Conservation (phyloP, 2,888 invertebrate genomes). For the Leptopilina syphax region DNA sequence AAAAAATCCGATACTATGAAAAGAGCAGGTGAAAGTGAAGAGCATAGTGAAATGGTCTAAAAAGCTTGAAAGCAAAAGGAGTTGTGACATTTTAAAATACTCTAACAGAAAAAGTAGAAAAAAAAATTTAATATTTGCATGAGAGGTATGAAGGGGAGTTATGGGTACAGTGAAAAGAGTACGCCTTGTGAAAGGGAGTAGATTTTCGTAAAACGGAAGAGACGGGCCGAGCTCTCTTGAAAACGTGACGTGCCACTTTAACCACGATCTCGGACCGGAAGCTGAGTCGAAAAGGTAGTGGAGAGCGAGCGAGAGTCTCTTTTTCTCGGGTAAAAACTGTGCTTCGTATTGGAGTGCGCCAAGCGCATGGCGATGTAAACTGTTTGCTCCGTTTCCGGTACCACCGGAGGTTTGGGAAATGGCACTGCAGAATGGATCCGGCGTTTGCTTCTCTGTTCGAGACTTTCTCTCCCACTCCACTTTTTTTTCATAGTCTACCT, state of each 20-base stretch:
- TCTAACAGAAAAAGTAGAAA: background rate
- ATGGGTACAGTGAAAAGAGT: slow-evolving; percentile 56
- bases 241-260: slow-evolving; percentile 51
- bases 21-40: background rate
- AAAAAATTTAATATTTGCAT: slow-evolving; percentile 2
- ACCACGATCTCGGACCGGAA: slow-evolving; percentile 52
- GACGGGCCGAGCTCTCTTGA: slow-evolving; percentile 40
- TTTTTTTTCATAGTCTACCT: slow-evolving; percentile 35
- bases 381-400: slow-evolving; percentile 67
- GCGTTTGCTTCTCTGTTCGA: slow-evolving; percentile 49
- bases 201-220: slow-evolving; percentile 45
- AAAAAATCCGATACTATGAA: background rate
- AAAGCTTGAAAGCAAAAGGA: slow-evolving; percentile 15
- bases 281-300: slow-evolving; percentile 53
- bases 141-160: slow-evolving; percentile 15
- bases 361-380: slow-evolving; percentile 64
- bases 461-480: slow-evolving; percentile 22
- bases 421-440: slow-evolving; percentile 56
- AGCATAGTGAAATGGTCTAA: background rate
- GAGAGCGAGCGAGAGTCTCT: slow-evolving; percentile 50
- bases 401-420: slow-evolving; percentile 63
- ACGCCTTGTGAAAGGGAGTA: slow-evolving; percentile 45
- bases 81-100: slow-evolving; percentile 15
- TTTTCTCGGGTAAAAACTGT: slow-evolving; percentile 47
- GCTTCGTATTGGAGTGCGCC: slow-evolving; percentile 52